These are phyloP conservation scores for Brachionus manjavacas DNA, from an alignment of 1,140 invertebrate species.

Conservation along the genomic window DNA sequence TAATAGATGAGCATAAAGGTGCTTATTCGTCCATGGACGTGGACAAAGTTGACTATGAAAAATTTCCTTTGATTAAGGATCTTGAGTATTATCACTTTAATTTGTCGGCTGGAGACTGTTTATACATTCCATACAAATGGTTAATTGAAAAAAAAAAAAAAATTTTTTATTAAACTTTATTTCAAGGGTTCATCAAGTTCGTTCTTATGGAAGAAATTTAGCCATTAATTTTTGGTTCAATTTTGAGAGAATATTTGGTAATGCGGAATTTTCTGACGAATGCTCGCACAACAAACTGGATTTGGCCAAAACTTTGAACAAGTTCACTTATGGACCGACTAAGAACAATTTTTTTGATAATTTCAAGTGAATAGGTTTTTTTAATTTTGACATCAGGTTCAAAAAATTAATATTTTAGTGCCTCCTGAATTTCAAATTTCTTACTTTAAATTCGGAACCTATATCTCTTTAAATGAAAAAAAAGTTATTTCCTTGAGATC, in stretches of 20 bases:
- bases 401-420: too few relatives aligned
- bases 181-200: slow-evolving; percentile 54
- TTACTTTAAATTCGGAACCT: too few relatives aligned
- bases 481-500: too few relatives aligned
- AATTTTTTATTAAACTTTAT: not conserved
- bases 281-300: slow-evolving; percentile 28
- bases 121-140: slow-evolving; percentile 55
- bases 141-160: slow-evolving; percentile 39
- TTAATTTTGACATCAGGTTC: not conserved
- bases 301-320: slow-evolving; percentile 9
- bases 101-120: slow-evolving; percentile 53
- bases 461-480: too few relatives aligned
- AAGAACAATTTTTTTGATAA: slow-evolving; percentile 1
- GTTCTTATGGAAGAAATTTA: slow-evolving; percentile 52
- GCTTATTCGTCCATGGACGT: slow-evolving; percentile 27
- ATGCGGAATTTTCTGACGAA: not conserved
- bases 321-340: not conserved
- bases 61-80: slow-evolving; percentile 48
- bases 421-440: too few relatives aligned
- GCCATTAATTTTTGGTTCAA: slow-evolving; percentile 55
- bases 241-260: slow-evolving; percentile 34
- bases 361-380: slow-evolving; percentile 1
- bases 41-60: slow-evolving; percentile 48
- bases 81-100: slow-evolving; percentile 50
- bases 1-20: slow-evolving; percentile 14